phyloP scores from a whole-genome alignment of 2,113 vertebrate species.

The zebrafish (Danio rerio) region DNA sequence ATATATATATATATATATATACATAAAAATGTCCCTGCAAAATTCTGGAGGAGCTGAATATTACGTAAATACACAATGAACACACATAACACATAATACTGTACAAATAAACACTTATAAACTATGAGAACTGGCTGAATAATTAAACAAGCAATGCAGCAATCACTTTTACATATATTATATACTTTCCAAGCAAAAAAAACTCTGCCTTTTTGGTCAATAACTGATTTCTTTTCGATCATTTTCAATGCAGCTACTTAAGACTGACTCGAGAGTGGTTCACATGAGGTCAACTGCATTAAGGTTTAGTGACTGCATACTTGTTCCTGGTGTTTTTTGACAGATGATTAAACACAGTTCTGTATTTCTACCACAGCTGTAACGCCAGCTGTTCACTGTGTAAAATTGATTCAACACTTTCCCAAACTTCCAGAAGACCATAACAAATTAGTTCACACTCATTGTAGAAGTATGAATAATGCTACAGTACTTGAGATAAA shows the following conservation, averaged over 20 bases:
- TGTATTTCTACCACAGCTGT: background rate
- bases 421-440: background rate
- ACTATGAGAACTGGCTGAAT: background rate
- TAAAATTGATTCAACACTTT: background rate
- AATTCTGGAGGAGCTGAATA: too few relatives aligned
- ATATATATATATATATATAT: too few relatives aligned
- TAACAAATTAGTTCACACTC: background rate
- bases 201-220: background rate
- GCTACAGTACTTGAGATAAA: background rate
- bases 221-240: background rate
- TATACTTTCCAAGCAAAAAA: background rate
- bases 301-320: too few relatives aligned
- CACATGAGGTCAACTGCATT: background rate
- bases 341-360: background rate
- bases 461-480: background rate
- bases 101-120: background rate
- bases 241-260: background rate
- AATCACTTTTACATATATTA: background rate
- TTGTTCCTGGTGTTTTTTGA: background rate
- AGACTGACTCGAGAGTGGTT: background rate
- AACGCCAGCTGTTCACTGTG: slow-evolving; percentile 5
- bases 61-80: too few relatives aligned
- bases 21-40: background rate
- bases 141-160: background rate
- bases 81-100: too few relatives aligned